Conservation (phyloP, 2,113 vertebrate genomes). For the Tiliqua scincoides region DNA sequence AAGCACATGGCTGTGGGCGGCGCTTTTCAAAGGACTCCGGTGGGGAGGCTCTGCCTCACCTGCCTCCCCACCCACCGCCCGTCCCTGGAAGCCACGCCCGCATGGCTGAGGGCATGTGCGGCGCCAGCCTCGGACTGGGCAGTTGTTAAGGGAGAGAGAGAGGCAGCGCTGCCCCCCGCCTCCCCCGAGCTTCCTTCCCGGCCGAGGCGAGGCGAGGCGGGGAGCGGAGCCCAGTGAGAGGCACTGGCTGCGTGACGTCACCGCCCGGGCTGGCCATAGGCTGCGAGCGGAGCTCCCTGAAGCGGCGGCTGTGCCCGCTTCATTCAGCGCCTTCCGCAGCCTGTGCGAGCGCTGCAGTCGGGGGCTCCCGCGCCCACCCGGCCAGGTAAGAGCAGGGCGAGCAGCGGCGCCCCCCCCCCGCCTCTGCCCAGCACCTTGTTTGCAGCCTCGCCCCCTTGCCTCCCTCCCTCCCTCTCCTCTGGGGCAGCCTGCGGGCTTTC, state of each 20-base stretch:
- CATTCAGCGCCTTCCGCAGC: slow-evolving; percentile 73
- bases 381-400: slow-evolving; percentile 54
- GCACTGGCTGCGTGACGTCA: slow-evolving; percentile 76
- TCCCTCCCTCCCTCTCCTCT: background rate
- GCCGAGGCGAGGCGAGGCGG: slow-evolving; percentile 12
- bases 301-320: slow-evolving; percentile 58
- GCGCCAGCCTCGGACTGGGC: background rate
- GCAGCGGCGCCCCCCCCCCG: background rate
- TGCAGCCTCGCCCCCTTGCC: background rate
- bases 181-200: no score
- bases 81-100: no score
- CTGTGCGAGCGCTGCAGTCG: slow-evolving; percentile 58
- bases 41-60: no score
- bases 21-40: no score
- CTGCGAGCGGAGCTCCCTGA: slow-evolving; percentile 70
- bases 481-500: background rate
- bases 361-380: slow-evolving; percentile 38
- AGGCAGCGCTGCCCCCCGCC: background rate
- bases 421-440: background rate
- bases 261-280: slow-evolving; percentile 74
- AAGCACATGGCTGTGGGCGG: no score
- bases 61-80: no score
- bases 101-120: no score
- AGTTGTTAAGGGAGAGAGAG: no score
- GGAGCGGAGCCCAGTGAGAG: slow-evolving; percentile 53